These are phyloP conservation scores for Gymnocephalus cernua DNA, from an alignment of 2,113 vertebrate species.

Conservation along the genomic window DNA sequence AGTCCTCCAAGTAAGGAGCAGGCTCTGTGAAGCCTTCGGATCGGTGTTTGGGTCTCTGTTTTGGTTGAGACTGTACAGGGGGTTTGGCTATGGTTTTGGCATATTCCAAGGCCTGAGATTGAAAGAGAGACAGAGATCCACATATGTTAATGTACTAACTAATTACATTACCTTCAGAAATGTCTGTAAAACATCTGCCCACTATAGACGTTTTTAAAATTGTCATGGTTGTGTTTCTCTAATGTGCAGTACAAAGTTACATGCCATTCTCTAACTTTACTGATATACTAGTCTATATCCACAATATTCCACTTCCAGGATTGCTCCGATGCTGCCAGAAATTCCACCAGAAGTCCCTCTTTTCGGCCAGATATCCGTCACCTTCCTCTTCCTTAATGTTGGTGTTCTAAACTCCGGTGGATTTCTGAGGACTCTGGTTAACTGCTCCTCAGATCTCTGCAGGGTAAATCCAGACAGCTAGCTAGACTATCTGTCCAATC, in stretches of 20 bases:
- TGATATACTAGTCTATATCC: neutral
- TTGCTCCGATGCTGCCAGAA: too few relatives aligned
- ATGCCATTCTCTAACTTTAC: neutral
- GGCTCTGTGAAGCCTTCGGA: constrained; percentile 35
- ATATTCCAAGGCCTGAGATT: constrained; percentile 90
- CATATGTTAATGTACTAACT: neutral
- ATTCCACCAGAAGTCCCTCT: too few relatives aligned
- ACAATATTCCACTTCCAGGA: too few relatives aligned
- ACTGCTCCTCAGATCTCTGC: too few relatives aligned
- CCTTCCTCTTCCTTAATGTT: too few relatives aligned
- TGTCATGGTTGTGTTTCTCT: neutral
- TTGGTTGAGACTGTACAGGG: constrained; percentile 56
- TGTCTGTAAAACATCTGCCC: neutral
- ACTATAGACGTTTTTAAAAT: neutral
- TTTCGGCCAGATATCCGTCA: too few relatives aligned
- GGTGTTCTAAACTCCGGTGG: too few relatives aligned
- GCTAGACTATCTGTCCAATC: too few relatives aligned
- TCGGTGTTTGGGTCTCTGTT: constrained; percentile 46
- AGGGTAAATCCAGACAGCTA: too few relatives aligned
- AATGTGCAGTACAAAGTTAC: neutral
- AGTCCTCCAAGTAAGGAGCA: constrained; percentile 48
- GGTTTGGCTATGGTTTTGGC: constrained; percentile 90
- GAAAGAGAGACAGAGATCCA: constrained; percentile 2
- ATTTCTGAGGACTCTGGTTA: too few relatives aligned
- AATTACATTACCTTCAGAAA: neutral